These are phyloP conservation scores for Rhimphoctona megacephalus DNA, from an alignment of 2,888 invertebrate genomes.

Conservation along the genomic window DNA sequence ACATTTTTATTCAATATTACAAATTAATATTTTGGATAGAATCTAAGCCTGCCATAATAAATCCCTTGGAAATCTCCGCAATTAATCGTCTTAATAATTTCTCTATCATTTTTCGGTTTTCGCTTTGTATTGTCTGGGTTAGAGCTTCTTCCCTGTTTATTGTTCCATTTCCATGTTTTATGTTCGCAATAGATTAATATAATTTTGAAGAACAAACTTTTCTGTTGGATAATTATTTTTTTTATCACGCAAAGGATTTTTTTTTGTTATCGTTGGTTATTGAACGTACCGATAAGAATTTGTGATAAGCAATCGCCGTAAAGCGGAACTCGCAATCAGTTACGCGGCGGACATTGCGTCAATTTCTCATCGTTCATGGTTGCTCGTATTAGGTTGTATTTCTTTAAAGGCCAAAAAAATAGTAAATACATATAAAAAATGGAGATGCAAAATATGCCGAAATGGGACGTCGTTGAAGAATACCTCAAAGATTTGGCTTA, in stretches of 20 bases:
- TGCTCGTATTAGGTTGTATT: background rate
- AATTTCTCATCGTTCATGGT: conserved; percentile 39
- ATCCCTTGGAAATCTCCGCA: background rate
- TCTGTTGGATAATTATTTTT: background rate
- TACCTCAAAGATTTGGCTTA: conserved; percentile 74
- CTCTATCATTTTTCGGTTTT: background rate
- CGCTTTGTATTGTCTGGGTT: background rate
- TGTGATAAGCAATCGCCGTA: conserved; percentile 60
- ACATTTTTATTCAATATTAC: background rate
- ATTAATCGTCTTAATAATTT: background rate
- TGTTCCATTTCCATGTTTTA: background rate
- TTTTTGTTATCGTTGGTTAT: conserved; percentile 58
- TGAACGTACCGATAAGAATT: conserved; percentile 57
- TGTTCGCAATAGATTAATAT: background rate
- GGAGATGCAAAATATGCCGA: conserved; percentile 75
- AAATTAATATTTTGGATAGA: background rate
- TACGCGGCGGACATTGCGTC: conserved; percentile 49
- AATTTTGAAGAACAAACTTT: background rate
- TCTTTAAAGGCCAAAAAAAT: background rate
- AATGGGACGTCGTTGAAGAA: conserved; percentile 78
- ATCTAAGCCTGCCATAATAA: background rate
- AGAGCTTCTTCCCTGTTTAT: background rate
- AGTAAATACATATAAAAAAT: conserved; percentile 59
- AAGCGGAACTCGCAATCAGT: conserved; percentile 51
- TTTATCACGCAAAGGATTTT: background rate